Evolutionary conservation across 1,140 invertebrate species (phyloP).

Genomic region (Drosophila athabasca): DNA sequence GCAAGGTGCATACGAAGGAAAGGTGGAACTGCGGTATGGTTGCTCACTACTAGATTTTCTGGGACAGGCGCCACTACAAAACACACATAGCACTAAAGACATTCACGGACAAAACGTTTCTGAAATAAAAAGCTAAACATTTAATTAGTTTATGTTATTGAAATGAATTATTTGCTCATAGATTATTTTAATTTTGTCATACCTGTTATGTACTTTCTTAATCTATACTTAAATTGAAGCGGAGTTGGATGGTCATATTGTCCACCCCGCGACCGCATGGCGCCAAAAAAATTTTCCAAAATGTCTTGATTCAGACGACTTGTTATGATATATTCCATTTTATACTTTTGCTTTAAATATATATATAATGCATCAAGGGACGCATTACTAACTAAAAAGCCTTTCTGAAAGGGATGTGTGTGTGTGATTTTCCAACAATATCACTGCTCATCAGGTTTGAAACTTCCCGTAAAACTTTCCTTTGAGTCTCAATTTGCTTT

Average conservation of each 20-base stretch:
- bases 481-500: neutral
- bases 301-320: conserved; percentile 7
- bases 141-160: neutral
- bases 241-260: conserved; percentile 18
- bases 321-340: conserved; percentile 12
- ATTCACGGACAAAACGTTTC: conserved; percentile 5
- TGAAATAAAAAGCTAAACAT: conserved; percentile 12
- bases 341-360: conserved; percentile 10
- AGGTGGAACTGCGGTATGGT: too few relatives aligned
- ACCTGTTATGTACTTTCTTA: conserved; percentile 31
- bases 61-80: too few relatives aligned
- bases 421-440: conserved; percentile 1
- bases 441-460: conserved; percentile 12
- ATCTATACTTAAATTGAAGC: conserved; percentile 22
- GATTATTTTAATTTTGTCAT: conserved; percentile 2
- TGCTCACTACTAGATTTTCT: too few relatives aligned
- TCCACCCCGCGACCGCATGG: conserved; percentile 14
- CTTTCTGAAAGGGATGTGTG: conserved; percentile 21
- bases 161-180: too few relatives aligned
- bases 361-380: neutral
- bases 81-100: conserved; percentile 1
- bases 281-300: conserved; percentile 22
- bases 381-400: conserved; percentile 5
- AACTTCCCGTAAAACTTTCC: conserved; percentile 14
- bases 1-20: too few relatives aligned